Evolutionary conservation across 2,888 invertebrate species (phyloP).

Genomic region (Theodoxus fluviatilis): DNA sequence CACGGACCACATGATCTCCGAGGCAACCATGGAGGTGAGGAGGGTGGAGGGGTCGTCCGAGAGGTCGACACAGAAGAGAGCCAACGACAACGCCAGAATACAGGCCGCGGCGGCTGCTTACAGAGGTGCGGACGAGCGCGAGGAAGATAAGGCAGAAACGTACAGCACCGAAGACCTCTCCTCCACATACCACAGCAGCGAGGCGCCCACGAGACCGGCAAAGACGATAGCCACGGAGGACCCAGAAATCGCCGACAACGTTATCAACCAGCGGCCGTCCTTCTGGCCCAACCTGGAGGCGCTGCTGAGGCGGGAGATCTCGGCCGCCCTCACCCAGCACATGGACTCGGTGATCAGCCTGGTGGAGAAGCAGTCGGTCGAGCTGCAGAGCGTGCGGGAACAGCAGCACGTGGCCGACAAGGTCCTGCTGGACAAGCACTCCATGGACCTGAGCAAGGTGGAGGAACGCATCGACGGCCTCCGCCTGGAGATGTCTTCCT

Average conservation of each 20-base stretch:
- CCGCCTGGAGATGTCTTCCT: conserved; percentile 29
- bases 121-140: too few species aligned
- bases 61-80: not conserved
- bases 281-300: conserved; percentile 29
- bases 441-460: conserved; percentile 28
- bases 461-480: conserved; percentile 27
- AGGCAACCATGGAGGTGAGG: not conserved
- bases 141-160: too few species aligned
- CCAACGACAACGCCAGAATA: not conserved
- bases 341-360: conserved; percentile 31
- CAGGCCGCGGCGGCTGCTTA: not conserved
- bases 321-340: conserved; percentile 25
- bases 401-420: conserved; percentile 27
- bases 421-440: conserved; percentile 27
- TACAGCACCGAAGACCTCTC: too few species aligned
- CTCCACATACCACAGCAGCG: conserved; percentile 21
- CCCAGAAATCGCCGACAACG: not conserved
- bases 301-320: conserved; percentile 31
- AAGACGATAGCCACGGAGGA: conserved; percentile 1
- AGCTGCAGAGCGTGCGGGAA: conserved; percentile 28
- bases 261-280: too few species aligned
- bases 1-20: not conserved
- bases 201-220: conserved; percentile 8
- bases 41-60: not conserved
- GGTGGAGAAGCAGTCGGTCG: conserved; percentile 28